Base-by-base conservation (phyloP, 2,797 vertebrate genomes). In the Nyctibius grandis region DNA sequence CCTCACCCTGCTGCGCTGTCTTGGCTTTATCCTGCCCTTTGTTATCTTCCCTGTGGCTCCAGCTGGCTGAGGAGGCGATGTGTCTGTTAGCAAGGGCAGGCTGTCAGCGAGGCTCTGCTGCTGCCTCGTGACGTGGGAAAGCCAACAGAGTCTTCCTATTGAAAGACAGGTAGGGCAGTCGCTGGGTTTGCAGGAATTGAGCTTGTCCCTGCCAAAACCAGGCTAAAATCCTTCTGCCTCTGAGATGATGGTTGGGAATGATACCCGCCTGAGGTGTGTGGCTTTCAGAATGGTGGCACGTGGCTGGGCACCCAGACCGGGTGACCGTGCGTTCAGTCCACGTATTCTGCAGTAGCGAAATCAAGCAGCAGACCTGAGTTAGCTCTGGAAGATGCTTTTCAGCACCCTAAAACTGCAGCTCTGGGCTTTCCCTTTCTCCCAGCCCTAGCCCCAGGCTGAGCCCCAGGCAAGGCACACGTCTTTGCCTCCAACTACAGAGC, bases 61-160 rank as follows among this genome's bases (percentile, higher is more conserved):
- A 63, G 69, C 34, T 31, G 0, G 0, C 0, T 0, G 60, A 23
- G 5, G 50, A 47, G 57, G n/a, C 0, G 2, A 26, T 13, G 59
- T 33, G 51, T 1, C 45, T 70, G 25, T 16, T 12, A 20, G 54
- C 69, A 19, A 50, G 79, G 21, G 4, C 56, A 38, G 44, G 26
- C 82, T 48, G 9, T 6, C 73, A 57, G 85, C 1, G 1, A 57
- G 73, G 42, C 15, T 15, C 88, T 51, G 61, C 69, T 57, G 63
- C 83, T 86, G 70, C 63, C 67, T 89, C 12, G 0, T 21, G 9
- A 42, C 0, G 0, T 6, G n/a, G 44, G 33, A 59, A 23, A 79
- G 56, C 63, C 1, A 1, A 10, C 38, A 12, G 34, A 57, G 68
- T 4, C 19, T 91, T n/a, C 28, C 14, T 5, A 3, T 3, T 0